Conservation (phyloP, 2,888 invertebrate species). For the Stenodera caucasica region DNA sequence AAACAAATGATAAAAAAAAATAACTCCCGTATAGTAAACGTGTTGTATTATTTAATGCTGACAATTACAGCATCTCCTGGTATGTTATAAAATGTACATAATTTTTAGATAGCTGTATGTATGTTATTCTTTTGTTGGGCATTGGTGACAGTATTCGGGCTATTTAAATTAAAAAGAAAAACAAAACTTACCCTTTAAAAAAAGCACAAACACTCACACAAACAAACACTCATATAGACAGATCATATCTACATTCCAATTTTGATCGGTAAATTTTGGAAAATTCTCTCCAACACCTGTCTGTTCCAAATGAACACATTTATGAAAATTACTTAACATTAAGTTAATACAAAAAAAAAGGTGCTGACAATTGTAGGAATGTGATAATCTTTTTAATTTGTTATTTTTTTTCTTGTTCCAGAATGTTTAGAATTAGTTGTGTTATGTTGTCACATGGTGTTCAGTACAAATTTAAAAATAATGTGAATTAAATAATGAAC, state of each 20-base stretch:
- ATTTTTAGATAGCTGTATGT: conserved; percentile 43
- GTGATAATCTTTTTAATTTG: conserved; percentile 55
- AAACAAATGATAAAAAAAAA: conserved; percentile 16
- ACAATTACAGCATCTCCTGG: conserved; percentile 39
- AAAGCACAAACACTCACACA: conserved; percentile 19
- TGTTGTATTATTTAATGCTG: conserved; percentile 36
- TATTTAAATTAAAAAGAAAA: conserved; percentile 19
- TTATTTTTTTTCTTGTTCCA: conserved; percentile 51
- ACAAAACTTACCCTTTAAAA: conserved; percentile 14
- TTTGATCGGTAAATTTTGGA: conserved; percentile 22
- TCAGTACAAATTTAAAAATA: conserved; percentile 52
- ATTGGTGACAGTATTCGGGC: conserved; percentile 41
- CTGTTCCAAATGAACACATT: conserved; percentile 31
- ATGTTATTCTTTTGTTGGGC: conserved; percentile 46
- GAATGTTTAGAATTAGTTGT: conserved; percentile 48
- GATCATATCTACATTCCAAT: conserved; percentile 44
- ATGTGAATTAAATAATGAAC: conserved; percentile 41
- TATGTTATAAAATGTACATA: conserved; percentile 42
- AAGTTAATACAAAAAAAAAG: conserved; percentile 32
- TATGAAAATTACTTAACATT: conserved; percentile 12
- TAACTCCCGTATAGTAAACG: conserved; percentile 28
- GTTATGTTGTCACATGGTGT: conserved; percentile 51
- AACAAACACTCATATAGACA: conserved; percentile 20
- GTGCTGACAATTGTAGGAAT: conserved; percentile 53
- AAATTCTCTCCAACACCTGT: conserved; percentile 22